phyloP scores from a whole-genome alignment of 2,113 vertebrate genomes.

The Terrapene triunguis region DNA sequence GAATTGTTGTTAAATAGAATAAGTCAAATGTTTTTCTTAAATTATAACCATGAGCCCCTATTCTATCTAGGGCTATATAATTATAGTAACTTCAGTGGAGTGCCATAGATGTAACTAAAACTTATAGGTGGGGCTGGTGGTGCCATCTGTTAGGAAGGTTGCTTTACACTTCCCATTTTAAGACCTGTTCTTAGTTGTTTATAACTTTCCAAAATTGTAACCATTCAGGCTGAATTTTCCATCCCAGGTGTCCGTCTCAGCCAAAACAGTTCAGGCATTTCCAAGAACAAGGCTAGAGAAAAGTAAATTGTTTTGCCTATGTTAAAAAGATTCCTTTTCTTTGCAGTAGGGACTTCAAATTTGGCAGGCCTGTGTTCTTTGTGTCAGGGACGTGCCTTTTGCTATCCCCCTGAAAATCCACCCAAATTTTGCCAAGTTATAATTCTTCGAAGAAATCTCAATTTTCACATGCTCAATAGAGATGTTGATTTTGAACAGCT shows the following conservation, averaged over 20 bases:
- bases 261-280: background rate
- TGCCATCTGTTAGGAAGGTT: constrained; percentile 63
- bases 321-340: background rate
- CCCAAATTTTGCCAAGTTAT: background rate
- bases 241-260: constrained; percentile 53
- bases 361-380: background rate
- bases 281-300: background rate
- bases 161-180: constrained; percentile 53
- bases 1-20: background rate
- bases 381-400: background rate
- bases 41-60: background rate
- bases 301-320: background rate
- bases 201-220: background rate
- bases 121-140: constrained; percentile 28
- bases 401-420: background rate
- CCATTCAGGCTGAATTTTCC: background rate
- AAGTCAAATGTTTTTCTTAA: background rate
- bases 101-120: constrained; percentile 40
- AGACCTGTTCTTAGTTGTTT: background rate
- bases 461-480: background rate
- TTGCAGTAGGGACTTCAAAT: background rate
- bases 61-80: background rate
- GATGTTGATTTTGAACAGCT: background rate
- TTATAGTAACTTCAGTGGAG: background rate
- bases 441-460: background rate